A percentile compares a stretch with the other conserved stretches of the same genome.
Evolutionary conservation across 2,888 invertebrate genomes (phyloP).

Genomic region (Callimorpha dominula): DNA sequence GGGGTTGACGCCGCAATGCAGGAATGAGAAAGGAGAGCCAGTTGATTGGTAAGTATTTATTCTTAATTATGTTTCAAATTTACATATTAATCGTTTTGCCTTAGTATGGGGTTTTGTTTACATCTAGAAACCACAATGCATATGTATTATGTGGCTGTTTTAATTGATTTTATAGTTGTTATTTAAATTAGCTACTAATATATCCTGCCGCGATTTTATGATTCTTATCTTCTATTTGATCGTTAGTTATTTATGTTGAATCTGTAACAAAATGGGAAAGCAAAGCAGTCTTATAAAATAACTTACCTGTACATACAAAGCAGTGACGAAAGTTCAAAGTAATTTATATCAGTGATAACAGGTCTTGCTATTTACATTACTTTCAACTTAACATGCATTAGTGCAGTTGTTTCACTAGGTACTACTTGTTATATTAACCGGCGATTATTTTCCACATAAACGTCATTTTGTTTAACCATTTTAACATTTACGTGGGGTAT

Average conservation of each 20-base stretch:
- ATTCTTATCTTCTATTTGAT: too few relatives aligned
- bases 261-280: too few relatives aligned
- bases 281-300: too few relatives aligned
- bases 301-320: too few relatives aligned
- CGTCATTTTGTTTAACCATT: background rate
- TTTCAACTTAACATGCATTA: background rate
- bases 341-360: too few relatives aligned
- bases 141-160: background rate
- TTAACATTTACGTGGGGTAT: background rate
- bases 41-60: slow-evolving; percentile 89
- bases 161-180: background rate
- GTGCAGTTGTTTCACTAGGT: background rate
- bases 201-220: background rate
- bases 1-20: slow-evolving; percentile 78
- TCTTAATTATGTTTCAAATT: slow-evolving; percentile 4
- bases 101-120: background rate
- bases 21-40: slow-evolving; percentile 88
- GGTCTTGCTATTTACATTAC: background rate
- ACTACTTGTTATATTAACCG: background rate
- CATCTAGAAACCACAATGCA: background rate
- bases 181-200: background rate
- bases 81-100: background rate
- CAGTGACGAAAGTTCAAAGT: too few relatives aligned
- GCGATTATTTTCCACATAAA: too few relatives aligned
- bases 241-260: too few relatives aligned